Conservation (phyloP, 2,888 invertebrate species). For the Tenthredo notha region DNA sequence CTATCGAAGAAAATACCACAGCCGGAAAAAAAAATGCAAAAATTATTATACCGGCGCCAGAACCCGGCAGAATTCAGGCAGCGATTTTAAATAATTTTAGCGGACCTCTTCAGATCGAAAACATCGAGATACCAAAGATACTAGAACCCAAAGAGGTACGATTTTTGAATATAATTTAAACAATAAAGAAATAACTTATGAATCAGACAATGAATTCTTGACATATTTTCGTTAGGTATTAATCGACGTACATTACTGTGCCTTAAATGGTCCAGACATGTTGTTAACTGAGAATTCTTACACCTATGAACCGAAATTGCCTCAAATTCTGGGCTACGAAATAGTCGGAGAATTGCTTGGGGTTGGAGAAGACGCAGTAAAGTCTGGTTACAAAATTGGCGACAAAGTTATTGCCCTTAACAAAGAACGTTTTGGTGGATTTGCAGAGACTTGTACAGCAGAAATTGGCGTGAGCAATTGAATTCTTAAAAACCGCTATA, state of each 20-base stretch:
- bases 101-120: slow-evolving; percentile 80
- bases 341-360: slow-evolving; percentile 82
- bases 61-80: slow-evolving; percentile 72
- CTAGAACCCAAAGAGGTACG: slow-evolving; percentile 79
- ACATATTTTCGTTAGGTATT: slow-evolving; percentile 79
- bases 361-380: slow-evolving; percentile 79
- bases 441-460: slow-evolving; percentile 83
- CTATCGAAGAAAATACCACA: slow-evolving; percentile 46
- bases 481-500: neutral
- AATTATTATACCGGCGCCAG: slow-evolving; percentile 59
- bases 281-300: slow-evolving; percentile 80
- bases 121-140: slow-evolving; percentile 74
- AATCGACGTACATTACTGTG: slow-evolving; percentile 83
- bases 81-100: slow-evolving; percentile 80
- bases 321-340: slow-evolving; percentile 85
- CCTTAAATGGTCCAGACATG: slow-evolving; percentile 84
- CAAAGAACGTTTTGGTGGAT: slow-evolving; percentile 81
- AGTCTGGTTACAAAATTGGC: slow-evolving; percentile 79
- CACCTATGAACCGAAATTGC: slow-evolving; percentile 78
- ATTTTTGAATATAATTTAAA: neutral
- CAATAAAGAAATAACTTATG: neutral
- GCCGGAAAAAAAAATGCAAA: slow-evolving; percentile 58
- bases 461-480: slow-evolving; percentile 69
- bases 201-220: neutral
- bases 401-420: slow-evolving; percentile 83